Conservation (phyloP, 2,113 vertebrate genomes). For the Centrocercus urophasianus region DNA sequence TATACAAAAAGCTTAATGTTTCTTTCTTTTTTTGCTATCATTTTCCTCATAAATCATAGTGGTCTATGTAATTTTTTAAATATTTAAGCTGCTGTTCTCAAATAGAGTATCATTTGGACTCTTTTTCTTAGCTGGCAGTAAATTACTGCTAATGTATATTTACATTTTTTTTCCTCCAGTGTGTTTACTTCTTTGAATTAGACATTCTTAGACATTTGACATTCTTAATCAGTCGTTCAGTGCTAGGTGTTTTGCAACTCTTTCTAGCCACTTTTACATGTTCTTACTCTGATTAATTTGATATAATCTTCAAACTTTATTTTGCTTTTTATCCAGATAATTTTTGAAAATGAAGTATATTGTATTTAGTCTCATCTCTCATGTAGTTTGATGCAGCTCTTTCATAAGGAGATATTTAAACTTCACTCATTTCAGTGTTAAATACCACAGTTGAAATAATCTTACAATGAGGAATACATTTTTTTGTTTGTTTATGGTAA, state of each 20-base stretch:
- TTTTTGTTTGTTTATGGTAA: not conserved
- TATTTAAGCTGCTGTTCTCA: not conserved
- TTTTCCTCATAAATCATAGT: not conserved
- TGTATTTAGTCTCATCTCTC: not conserved
- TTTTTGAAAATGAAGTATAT: not conserved
- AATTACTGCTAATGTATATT: not conserved
- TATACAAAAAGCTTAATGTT: not conserved
- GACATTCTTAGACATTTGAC: not conserved
- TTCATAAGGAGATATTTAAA: not conserved
- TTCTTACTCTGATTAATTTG: not conserved
- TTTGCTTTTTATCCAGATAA: not conserved
- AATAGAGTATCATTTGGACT: not conserved
- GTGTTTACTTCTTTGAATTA: not conserved
- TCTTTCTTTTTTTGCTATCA: not conserved
- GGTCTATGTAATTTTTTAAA: not conserved
- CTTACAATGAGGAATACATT: not conserved
- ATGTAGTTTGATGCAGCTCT: not conserved
- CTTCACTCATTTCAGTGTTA: not conserved
- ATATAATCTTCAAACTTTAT: not conserved
- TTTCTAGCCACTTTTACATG: not conserved
- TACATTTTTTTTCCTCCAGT: not conserved
- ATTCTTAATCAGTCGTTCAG: not conserved
- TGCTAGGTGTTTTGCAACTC: not conserved
- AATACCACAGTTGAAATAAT: not conserved
- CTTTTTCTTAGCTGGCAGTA: not conserved